Conservation (phyloP, 2,113 vertebrate species). For the Desmodus rotundus region DNA sequence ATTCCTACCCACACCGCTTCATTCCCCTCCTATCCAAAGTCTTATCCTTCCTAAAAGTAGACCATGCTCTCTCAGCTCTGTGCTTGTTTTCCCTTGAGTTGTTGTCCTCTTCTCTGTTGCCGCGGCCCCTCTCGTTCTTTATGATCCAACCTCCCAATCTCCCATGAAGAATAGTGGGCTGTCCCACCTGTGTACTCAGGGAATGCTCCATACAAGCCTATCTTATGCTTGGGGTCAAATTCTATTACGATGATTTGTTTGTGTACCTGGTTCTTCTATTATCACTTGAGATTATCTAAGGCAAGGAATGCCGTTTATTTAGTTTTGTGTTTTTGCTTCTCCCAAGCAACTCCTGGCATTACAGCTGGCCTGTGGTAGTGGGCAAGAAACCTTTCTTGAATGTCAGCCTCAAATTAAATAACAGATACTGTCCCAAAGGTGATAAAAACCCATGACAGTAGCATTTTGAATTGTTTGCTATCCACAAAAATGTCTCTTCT, state of each 20-base stretch:
- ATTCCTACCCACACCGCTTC: neutral
- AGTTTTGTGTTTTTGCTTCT: neutral
- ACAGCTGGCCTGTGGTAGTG: neutral
- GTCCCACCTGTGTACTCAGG: neutral
- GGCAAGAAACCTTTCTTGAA: neutral
- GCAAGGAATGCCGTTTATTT: neutral
- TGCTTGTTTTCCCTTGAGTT: neutral
- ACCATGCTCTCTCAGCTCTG: neutral
- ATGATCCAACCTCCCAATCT: neutral
- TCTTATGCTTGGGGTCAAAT: neutral
- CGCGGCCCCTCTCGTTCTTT: neutral
- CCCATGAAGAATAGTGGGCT: neutral
- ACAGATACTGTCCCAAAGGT: neutral
- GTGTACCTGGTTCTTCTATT: neutral
- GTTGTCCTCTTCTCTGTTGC: neutral
- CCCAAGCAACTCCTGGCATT: neutral
- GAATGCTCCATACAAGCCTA: neutral
- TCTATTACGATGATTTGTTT: neutral
- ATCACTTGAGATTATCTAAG: neutral
- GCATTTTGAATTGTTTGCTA: neutral
- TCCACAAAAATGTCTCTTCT: neutral
- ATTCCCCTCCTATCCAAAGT: neutral
- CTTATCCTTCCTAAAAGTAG: neutral
- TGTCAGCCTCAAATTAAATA: neutral
- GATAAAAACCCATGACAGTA: neutral